These are phyloP conservation scores for Octopus bimaculoides DNA, from an alignment of 1,140 invertebrate species.

Conservation along the genomic window DNA sequence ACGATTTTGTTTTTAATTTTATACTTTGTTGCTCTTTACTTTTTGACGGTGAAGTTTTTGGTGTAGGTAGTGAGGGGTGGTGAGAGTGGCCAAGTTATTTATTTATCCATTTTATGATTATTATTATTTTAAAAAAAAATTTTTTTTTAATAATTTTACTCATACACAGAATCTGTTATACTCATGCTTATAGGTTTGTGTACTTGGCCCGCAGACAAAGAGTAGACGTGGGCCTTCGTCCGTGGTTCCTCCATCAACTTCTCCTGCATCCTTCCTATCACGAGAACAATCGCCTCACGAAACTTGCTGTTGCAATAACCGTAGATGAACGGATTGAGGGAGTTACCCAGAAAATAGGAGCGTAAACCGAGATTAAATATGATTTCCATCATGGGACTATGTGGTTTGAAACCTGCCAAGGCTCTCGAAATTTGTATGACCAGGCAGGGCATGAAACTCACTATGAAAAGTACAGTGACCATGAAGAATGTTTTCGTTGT, in stretches of 20 bases:
- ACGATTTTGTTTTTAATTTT: no score
- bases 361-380: neutral
- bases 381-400: neutral
- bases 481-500: constrained; percentile 35
- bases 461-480: constrained; percentile 33
- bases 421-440: constrained; percentile 20
- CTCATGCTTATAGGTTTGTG: neutral
- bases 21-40: no score
- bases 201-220: neutral
- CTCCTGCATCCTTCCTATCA: neutral
- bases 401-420: neutral
- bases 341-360: constrained; percentile 3
- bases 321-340: constrained; percentile 11
- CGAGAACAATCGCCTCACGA: neutral
- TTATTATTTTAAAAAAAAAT: no score
- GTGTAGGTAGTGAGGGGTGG: no score
- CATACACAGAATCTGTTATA: neutral
- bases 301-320: constrained; percentile 4
- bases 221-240: neutral
- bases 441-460: constrained; percentile 35
- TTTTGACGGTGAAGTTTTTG: no score
- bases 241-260: neutral
- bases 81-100: no score
- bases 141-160: neutral
- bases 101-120: no score